phyloP scores from a whole-genome alignment of 2,888 invertebrate species.

The Coleophora deauratella region DNA sequence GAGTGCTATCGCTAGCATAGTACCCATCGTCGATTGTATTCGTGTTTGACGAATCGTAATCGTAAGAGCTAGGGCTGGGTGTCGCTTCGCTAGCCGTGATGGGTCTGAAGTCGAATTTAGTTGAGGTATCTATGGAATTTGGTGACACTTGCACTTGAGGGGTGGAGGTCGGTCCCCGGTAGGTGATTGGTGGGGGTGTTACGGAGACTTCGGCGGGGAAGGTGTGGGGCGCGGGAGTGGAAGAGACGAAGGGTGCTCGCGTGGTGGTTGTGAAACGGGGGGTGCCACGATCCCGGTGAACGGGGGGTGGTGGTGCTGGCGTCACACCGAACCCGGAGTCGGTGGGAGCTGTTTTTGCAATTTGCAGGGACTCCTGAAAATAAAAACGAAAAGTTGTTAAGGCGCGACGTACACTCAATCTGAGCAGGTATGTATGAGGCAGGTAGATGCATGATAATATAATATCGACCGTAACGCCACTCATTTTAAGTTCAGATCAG shows the following conservation, averaged over 20 bases:
- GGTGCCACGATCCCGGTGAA: constrained; percentile 38
- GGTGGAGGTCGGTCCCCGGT: constrained; percentile 41
- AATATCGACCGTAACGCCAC: too few species aligned
- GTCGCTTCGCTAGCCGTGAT: constrained; percentile 53
- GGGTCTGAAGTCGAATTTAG: constrained; percentile 51
- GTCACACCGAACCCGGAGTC: constrained; percentile 77
- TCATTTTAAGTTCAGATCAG: too few species aligned
- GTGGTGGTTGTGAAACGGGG: constrained; percentile 48
- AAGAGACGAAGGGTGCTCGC: constrained; percentile 28
- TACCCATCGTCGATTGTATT: constrained; percentile 54
- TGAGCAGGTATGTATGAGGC: too few species aligned
- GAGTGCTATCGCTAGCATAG: constrained; percentile 46
- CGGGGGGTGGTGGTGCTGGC: constrained; percentile 61
- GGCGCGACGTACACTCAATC: too few species aligned
- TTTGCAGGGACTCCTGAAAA: constrained; percentile 79
- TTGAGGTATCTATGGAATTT: constrained; percentile 59
- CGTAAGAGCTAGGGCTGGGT: constrained; percentile 46
- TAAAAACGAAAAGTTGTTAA: neutral
- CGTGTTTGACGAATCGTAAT: constrained; percentile 55
- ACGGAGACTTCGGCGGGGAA: constrained; percentile 42
- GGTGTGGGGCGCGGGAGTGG: constrained; percentile 30
- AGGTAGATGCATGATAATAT: too few species aligned
- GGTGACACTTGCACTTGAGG: constrained; percentile 61
- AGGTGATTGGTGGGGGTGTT: constrained; percentile 42
- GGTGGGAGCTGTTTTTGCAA: constrained; percentile 81